Evolutionary conservation across 2,888 invertebrate species (phyloP), one percentile per base, ranked within the genome.

Genomic region (Oxystoma pomonae): DNA sequence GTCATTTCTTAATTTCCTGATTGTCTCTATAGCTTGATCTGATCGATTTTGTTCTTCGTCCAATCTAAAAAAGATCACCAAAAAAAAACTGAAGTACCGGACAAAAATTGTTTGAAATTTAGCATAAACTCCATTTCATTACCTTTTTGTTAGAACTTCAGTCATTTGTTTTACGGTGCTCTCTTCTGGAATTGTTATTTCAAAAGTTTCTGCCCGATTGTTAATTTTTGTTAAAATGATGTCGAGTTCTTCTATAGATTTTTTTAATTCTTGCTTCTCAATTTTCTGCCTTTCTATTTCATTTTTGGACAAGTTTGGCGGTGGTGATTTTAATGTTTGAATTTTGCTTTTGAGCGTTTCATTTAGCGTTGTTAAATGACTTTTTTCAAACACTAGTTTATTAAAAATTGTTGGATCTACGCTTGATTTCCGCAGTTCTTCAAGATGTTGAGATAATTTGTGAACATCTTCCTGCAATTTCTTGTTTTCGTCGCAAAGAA

Each of bases 1-100:
- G 49, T 71, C 70, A n/a, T 70, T 67, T 19, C 73, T 60, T n/a
- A 71, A 56, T 59, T 68, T 65, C 64, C 71, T 56, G 20, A 72
- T 60, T 0, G 70, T 65, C 67, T 72, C 70, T 16, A 65, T 56
- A 16, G 69, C 65, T 63, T 71, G 67, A 55, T 71, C 71, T 16
- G 60, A 59, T 56, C 67, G 62, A 16, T 55, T 59, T 56, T 72
- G 68, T 62, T 71, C 71, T 56, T 72, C 71, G 9, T 71, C 71
- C 19, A 72, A 53, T 61, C 35, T 35, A 35, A 3, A 35, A 35
- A 35, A 12, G 3, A 35, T n/a, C n/a, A n/a, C n/a, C n/a, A n/a
- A n/a, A n/a, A n/a, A n/a, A n/a, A n/a, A n/a, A n/a, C n/a, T n/a
- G n/a, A n/a, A n/a, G n/a, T n/a, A n/a, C n/a, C n/a, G n/a, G n/a